phyloP scores from a whole-genome alignment of 2,888 invertebrate genomes.

The Eulithis testata region DNA sequence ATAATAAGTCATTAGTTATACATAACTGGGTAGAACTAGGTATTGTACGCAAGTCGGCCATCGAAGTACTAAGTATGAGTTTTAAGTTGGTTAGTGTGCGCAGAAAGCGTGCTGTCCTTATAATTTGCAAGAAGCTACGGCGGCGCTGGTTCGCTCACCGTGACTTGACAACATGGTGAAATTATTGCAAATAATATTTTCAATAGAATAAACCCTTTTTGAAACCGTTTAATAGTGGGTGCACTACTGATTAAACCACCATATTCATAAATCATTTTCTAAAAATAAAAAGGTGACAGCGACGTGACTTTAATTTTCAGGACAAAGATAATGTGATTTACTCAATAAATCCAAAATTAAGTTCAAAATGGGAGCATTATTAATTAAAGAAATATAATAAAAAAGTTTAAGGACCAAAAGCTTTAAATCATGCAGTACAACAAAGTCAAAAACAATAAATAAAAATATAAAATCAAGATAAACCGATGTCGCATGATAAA shows the following conservation, averaged over 20 bases:
- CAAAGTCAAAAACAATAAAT: slow-evolving; percentile 45
- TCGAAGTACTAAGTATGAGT: slow-evolving; percentile 70
- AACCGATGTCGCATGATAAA: slow-evolving; percentile 83
- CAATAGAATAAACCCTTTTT: not conserved
- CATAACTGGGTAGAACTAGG: slow-evolving; percentile 37
- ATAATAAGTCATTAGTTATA: slow-evolving; percentile 43
- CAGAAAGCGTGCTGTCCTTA: slow-evolving; percentile 81
- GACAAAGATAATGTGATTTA: slow-evolving; percentile 8
- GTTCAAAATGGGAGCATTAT: slow-evolving; percentile 24
- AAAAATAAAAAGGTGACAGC: too few species aligned
- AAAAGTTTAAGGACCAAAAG: slow-evolving; percentile 32
- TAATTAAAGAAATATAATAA: slow-evolving; percentile 31
- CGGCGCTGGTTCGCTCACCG: slow-evolving; percentile 59
- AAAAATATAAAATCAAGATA: slow-evolving; percentile 70
- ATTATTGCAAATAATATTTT: slow-evolving; percentile 44
- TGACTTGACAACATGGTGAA: slow-evolving; percentile 57
- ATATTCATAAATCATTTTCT: not conserved
- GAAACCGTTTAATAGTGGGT: not conserved
- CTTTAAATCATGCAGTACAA: slow-evolving; percentile 52
- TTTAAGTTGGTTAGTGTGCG: slow-evolving; percentile 73
- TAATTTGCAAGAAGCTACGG: slow-evolving; percentile 70
- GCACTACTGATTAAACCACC: not conserved
- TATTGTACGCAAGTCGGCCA: slow-evolving; percentile 53
- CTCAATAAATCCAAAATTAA: slow-evolving; percentile 20
- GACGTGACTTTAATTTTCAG: not conserved